Evolutionary conservation across 92 coral and sea anemone species (phyloP), one percentile per base, ranked within the genome.

Genomic region (Phenganax subtilis): DNA sequence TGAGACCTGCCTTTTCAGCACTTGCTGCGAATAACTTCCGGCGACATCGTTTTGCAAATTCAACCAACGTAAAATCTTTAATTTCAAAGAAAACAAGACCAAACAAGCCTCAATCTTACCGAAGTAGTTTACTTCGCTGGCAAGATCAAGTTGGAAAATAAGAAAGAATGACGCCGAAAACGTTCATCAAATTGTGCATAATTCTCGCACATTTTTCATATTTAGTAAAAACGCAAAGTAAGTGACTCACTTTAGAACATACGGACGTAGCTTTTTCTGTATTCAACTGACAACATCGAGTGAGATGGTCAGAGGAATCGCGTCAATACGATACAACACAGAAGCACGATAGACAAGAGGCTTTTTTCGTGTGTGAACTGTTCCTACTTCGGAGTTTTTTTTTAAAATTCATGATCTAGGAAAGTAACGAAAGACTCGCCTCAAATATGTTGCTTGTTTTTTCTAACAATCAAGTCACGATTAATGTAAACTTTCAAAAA

Each of bases 1-100:
- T 6, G 67, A 80, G 52, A 54, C 69, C 28, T 80, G 84, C 29
- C 54, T 73, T 20, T 20, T 80, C 84, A 51, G 63, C 84, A 62
- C 75, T 11, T 51, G 65, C 84, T 62, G 62, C 6, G 55, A 30
- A 15, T 62, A 47, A 25, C 37, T 80, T 7, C 84, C 9, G n/a
- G 66, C 84, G 47, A 80, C 68, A 30, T 77, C 72, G 20, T 77
- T 55, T 75, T 75, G 67, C 6, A 61, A 61, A 61, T 5, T 61
- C 9, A 15, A 15, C 67, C 67, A 61, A 61, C 6, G 67, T 12
- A 61, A 61, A 61, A 61, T 61, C 67, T 61, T 7, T 14, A 15
- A 61, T 14, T 61, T 61, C 9, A 61, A 61, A 15, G 29, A 61
- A 1, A 17, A 14, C 25, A 61, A 28, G 67, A 61, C 25, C 16